A percentile compares a stretch with the other conserved stretches of the same genome.
Conservation (phyloP, 2,888 invertebrate species). For the Monoplex corrugatus region DNA sequence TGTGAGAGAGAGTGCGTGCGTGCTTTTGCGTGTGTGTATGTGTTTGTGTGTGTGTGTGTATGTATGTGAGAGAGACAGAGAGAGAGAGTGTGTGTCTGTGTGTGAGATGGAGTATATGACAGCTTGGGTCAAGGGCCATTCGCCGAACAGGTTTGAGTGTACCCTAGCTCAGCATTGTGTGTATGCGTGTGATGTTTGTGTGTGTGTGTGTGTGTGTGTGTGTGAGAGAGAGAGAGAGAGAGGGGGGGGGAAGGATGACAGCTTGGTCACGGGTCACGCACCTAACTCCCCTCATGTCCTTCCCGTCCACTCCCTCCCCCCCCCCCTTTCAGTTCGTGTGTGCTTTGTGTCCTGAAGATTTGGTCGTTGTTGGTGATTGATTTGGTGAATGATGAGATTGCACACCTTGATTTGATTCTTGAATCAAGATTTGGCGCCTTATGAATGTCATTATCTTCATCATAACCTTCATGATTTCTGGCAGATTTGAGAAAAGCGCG, state of each 20-base stretch:
- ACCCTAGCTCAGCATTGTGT: neutral
- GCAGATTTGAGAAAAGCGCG: too few relatives aligned
- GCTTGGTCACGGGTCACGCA: neutral
- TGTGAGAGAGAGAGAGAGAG: neutral
- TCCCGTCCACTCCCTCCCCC: neutral
- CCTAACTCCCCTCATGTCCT: neutral
- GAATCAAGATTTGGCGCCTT: neutral
- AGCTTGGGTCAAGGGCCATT: too few relatives aligned
- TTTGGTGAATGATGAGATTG: too few relatives aligned
- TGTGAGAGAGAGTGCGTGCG: too few relatives aligned
- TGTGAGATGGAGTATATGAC: too few relatives aligned
- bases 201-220: neutral
- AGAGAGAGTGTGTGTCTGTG: neutral
- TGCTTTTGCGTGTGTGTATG: too few relatives aligned
- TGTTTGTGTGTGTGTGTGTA: too few relatives aligned
- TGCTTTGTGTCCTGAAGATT: too few relatives aligned
- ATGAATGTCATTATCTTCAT: too few relatives aligned
- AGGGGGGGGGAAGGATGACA: neutral
- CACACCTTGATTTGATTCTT: neutral
- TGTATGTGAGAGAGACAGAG: too few relatives aligned
- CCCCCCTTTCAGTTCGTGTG: neutral
- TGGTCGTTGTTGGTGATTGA: too few relatives aligned
- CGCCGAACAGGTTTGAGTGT: neutral
- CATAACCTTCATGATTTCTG: too few relatives aligned
- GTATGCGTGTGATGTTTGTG: neutral